These are phyloP conservation scores for Coregonus suidteri DNA, from an alignment of 2,797 vertebrate genomes.

Conservation along the genomic window DNA sequence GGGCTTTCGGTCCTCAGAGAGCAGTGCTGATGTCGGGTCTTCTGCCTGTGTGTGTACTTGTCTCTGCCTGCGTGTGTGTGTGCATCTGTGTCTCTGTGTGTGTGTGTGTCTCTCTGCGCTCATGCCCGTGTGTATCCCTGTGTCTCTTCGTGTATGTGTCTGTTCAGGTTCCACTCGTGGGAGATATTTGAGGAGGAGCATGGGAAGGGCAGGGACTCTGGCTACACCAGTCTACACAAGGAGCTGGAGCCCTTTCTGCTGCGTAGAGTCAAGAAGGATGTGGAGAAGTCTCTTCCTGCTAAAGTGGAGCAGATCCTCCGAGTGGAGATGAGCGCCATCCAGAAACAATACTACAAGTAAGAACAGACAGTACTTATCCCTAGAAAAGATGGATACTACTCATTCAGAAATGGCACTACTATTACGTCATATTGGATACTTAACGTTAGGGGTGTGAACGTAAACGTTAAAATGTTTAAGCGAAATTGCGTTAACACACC, in stretches of 20 bases:
- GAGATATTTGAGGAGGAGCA: slow-evolving; percentile 97
- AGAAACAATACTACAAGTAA: slow-evolving; percentile 91
- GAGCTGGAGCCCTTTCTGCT: slow-evolving; percentile 96
- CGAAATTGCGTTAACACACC: no score
- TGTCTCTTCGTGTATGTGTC: no score
- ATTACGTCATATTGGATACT: slow-evolving; percentile 48
- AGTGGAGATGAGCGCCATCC: slow-evolving; percentile 98
- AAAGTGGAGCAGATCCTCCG: slow-evolving; percentile 98
- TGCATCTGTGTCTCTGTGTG: no score
- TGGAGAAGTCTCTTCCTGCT: slow-evolving; percentile 97
- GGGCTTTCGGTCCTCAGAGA: no score
- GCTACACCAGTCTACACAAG: slow-evolving; percentile 97
- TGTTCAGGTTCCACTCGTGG: slow-evolving; percentile 93
- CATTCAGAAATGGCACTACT: slow-evolving; percentile 90
- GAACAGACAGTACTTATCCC: slow-evolving; percentile 12
- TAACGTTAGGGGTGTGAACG: no score
- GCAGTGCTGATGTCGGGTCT: not conserved
- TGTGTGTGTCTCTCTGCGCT: no score
- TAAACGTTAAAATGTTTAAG: no score
- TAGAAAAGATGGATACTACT: no score
- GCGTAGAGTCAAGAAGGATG: slow-evolving; percentile 98
- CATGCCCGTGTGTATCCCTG: no score
- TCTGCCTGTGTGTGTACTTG: slow-evolving; percentile 5
- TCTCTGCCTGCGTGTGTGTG: no score
- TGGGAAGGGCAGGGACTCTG: slow-evolving; percentile 93